phyloP scores from a whole-genome alignment of 2,888 invertebrate genomes.

The Eremobia ochroleuca region DNA sequence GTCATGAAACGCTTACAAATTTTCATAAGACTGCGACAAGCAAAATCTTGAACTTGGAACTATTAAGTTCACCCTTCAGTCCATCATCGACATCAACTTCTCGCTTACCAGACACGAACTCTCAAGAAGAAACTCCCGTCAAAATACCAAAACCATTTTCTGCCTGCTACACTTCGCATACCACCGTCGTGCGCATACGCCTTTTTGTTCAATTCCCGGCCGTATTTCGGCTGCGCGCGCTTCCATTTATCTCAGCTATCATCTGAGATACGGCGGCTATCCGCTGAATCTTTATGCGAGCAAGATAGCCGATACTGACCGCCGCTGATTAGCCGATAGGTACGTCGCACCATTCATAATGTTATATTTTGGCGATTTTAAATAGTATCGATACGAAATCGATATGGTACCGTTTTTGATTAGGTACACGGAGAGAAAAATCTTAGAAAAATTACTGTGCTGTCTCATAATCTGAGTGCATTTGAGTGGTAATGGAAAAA shows the following conservation, averaged over 20 bases:
- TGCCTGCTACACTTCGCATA: constrained; percentile 67
- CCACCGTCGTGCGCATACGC: constrained; percentile 75
- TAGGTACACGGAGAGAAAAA: too few species aligned
- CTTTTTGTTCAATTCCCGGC: constrained; percentile 84
- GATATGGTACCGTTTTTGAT: neutral
- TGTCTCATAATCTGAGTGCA: too few species aligned
- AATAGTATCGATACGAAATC: constrained; percentile 19
- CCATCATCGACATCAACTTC: neutral
- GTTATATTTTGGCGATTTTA: constrained; percentile 56
- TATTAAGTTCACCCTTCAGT: neutral
- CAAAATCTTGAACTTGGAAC: neutral
- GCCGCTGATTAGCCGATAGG: constrained; percentile 84
- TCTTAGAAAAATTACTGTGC: too few species aligned
- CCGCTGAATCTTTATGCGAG: constrained; percentile 84
- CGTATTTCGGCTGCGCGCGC: constrained; percentile 89
- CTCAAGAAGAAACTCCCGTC: neutral
- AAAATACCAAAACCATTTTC: neutral
- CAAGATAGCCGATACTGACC: constrained; percentile 78
- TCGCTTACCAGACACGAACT: neutral
- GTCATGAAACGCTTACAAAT: neutral
- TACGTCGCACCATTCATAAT: constrained; percentile 75
- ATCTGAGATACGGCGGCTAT: constrained; percentile 87
- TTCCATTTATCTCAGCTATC: constrained; percentile 87
- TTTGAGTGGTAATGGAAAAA: too few species aligned
- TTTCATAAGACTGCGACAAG: neutral